Evolutionary conservation across 2,888 invertebrate genomes (phyloP).

Genomic region (Ichneumoninae sp.): DNA sequence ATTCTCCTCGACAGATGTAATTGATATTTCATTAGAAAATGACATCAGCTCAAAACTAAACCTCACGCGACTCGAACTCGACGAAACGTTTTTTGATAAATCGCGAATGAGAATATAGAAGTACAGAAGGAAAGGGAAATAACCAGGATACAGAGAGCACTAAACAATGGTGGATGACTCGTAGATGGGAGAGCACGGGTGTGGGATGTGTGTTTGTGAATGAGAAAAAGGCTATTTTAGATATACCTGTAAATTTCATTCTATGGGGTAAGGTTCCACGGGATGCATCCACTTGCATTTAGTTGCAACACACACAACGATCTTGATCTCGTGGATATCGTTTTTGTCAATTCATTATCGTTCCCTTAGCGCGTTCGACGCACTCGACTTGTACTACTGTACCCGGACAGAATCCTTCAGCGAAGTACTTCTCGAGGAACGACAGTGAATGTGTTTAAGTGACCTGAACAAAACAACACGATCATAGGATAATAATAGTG

Average conservation of each 20-base stretch:
- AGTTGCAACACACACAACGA: conserved; percentile 85
- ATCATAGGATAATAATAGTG: conserved; percentile 76
- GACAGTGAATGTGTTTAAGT: conserved; percentile 84
- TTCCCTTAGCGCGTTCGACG: conserved; percentile 75
- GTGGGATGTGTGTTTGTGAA: conserved; percentile 35
- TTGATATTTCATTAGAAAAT: neutral
- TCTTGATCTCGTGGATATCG: conserved; percentile 85
- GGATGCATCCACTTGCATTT: conserved; percentile 84
- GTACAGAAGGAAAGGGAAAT: conserved; percentile 37
- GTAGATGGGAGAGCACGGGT: conserved; percentile 4
- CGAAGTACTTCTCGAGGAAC: conserved; percentile 83
- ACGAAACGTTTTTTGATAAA: conserved; percentile 55
- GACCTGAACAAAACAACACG: conserved; percentile 85
- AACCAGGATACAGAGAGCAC: conserved; percentile 30
- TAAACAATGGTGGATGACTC: conserved; percentile 17
- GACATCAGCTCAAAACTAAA: conserved; percentile 35
- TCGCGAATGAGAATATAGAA: neutral
- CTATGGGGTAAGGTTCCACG: conserved; percentile 76
- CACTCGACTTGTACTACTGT: conserved; percentile 66
- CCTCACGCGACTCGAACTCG: conserved; percentile 68
- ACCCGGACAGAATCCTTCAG: conserved; percentile 78
- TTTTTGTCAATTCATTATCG: conserved; percentile 83
- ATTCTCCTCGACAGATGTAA: neutral
- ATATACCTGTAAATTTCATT: conserved; percentile 83
- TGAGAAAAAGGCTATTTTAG: conserved; percentile 71